Conservation (phyloP, 2,797 vertebrate genomes). For the Siniperca obscura region DNA sequence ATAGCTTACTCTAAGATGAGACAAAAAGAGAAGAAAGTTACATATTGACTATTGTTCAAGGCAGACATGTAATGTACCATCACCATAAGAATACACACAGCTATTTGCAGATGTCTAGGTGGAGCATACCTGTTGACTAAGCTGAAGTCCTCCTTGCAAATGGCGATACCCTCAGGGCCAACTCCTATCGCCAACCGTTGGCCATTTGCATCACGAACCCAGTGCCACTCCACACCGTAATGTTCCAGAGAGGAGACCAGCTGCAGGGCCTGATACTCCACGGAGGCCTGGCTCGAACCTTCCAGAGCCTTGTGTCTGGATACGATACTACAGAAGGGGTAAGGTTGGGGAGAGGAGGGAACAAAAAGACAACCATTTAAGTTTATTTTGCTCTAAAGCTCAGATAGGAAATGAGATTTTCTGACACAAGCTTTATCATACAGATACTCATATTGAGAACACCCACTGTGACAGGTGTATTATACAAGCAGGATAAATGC, state of each 20-base stretch:
- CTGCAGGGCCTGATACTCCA: conserved; percentile 96
- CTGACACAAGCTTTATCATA: neutral
- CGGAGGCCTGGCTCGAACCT: conserved; percentile 89
- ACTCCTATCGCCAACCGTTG: conserved; percentile 93
- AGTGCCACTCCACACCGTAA: conserved; percentile 98
- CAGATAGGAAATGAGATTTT: conserved; percentile 4
- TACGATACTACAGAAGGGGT: conserved; percentile 85
- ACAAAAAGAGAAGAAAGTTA: neutral
- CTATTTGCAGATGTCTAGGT: neutral
- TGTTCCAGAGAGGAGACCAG: conserved; percentile 92
- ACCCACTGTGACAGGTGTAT: conserved; percentile 1
- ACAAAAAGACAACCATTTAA: neutral
- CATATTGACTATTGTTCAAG: neutral
- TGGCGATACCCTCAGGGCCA: conserved; percentile 94
- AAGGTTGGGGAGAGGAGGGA: neutral
- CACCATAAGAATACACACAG: neutral
- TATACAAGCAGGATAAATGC: neutral
- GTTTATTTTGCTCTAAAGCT: conserved; percentile 3
- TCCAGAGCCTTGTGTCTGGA: conserved; percentile 93
- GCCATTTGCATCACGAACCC: conserved; percentile 90
- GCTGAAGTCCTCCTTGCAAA: conserved; percentile 95
- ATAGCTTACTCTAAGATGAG: conserved; percentile 89
- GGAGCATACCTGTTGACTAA: conserved; percentile 90
- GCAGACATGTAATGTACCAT: neutral
- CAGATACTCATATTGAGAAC: neutral